Percentiles rank a stretch among this genome's conserved stretches.
Conservation (phyloP, 2,113 vertebrate species). For the Athene cunicularia region DNA sequence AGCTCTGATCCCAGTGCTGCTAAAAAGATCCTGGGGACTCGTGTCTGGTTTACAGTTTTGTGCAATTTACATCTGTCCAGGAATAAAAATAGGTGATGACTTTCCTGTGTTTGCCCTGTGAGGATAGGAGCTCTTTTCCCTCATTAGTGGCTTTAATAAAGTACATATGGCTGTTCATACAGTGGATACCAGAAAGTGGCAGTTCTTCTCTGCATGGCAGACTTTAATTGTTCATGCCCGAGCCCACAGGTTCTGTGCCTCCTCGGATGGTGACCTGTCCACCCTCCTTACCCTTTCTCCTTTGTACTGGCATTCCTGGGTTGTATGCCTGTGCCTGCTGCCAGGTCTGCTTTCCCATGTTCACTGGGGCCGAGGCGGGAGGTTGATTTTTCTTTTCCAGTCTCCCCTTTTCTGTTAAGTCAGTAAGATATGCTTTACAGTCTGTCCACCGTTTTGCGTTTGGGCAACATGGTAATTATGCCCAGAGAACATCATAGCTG, state of each 20-base stretch:
- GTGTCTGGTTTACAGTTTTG: not conserved
- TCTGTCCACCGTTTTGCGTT: not conserved
- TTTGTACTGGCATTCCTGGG: not conserved
- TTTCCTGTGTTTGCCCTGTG: not conserved
- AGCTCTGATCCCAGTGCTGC: not conserved
- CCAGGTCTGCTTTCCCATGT: not conserved
- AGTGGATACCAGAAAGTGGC: not conserved
- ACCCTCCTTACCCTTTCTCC: not conserved
- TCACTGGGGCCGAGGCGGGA: not conserved
- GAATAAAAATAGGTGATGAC: not conserved
- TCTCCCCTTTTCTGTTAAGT: not conserved
- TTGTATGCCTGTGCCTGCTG: not conserved
- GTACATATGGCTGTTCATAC: not conserved
- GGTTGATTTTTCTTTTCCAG: not conserved
- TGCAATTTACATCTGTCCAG: not conserved
- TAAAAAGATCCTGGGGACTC: not conserved
- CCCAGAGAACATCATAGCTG: not conserved
- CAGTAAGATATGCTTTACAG: not conserved
- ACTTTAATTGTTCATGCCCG: not conserved
- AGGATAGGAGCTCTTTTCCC: not conserved
- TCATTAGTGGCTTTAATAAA: not conserved
- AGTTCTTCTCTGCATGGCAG: not conserved
- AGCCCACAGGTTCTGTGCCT: not conserved
- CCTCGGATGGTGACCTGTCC: not conserved
- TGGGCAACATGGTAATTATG: not conserved